Evolutionary conservation across 2,113 vertebrate species (phyloP), one percentile per base, ranked within the genome.

Genomic region (Henicopernis longicauda): DNA sequence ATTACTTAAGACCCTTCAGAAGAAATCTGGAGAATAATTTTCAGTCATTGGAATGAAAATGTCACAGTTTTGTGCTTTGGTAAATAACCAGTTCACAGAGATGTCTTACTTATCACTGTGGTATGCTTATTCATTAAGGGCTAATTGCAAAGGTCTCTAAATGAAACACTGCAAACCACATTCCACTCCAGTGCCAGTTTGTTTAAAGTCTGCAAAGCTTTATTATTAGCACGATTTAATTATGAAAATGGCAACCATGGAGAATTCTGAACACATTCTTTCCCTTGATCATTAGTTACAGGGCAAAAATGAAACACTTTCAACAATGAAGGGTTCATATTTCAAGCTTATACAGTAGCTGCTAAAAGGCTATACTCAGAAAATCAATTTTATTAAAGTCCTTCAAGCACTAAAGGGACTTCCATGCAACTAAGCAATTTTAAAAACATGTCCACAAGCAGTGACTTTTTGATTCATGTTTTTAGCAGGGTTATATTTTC

Each of bases 381-480:
- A 99, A 99, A 99, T 99, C 99, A 99, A 99, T 99, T 99, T 99
- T 99, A 99, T 99, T 99, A 99, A 99, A 99, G 98, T 99, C 99
- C 98, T 99, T 98, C 98, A 97, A 99, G 98, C 98, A 99, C 99
- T 99, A 99, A 99, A 99, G 99, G 99, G 99, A 99, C 98, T 98
- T 98, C 98, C 98, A 98, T 99, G 99, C 99, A 99, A 98, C 99
- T 98, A 99, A 99, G 99, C 99, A 99, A 99, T 99, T 99, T 99
- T 99, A 98, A 99, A 99, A 99, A 99, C 98, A 98, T 98, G 98
- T 98, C 98, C 97, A 98, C 95, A 95, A 98, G 98, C 98, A 92
- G 97, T 92, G 98, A 97, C 98, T 98, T 98, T 98, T 98, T 98
- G 99, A 99, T 99, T 99, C 98, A 99, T 99, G 98, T 98, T 98